Evolutionary conservation across 2,888 invertebrate genomes (phyloP).

Genomic region (Parapristionchus giblindavisi): DNA sequence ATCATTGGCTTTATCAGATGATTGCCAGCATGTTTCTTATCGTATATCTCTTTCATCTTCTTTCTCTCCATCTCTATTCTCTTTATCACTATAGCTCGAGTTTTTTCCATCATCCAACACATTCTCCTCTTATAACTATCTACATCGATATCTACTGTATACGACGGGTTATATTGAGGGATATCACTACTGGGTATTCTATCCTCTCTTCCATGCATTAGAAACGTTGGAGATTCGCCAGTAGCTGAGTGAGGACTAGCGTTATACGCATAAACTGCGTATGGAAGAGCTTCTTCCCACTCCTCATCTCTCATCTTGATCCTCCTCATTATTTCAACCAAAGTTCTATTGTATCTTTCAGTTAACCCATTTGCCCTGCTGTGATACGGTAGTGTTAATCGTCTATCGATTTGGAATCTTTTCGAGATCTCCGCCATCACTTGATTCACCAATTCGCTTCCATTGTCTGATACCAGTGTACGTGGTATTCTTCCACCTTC

Average conservation of each 20-base stretch:
- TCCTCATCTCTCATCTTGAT: conserved; percentile 33
- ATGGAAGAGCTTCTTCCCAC: conserved; percentile 28
- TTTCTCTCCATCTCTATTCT: conserved; percentile 6
- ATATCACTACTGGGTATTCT: neutral
- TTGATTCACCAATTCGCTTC: conserved; percentile 40
- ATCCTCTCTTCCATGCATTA: conserved; percentile 1
- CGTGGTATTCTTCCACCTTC: conserved; percentile 31
- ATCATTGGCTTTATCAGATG: neutral
- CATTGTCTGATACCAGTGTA: conserved; percentile 40
- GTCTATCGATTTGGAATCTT: conserved; percentile 24
- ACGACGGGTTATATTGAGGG: neutral
- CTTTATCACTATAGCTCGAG: neutral
- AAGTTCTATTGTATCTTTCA: conserved; percentile 45
- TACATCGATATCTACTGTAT: conserved; percentile 13
- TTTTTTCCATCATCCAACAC: conserved; percentile 23
- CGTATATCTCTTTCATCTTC: conserved; percentile 12
- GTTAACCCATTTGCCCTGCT: conserved; percentile 45
- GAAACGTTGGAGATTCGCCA: neutral
- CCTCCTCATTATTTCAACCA: conserved; percentile 42
- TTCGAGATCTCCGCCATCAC: conserved; percentile 36
- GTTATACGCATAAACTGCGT: conserved; percentile 1
- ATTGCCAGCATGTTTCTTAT: neutral
- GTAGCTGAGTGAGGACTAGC: neutral
- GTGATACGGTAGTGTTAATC: conserved; percentile 45
- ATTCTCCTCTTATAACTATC: neutral